Base-by-base conservation (phyloP, 2,888 invertebrate genomes). In the Agrilus cyanescens region DNA sequence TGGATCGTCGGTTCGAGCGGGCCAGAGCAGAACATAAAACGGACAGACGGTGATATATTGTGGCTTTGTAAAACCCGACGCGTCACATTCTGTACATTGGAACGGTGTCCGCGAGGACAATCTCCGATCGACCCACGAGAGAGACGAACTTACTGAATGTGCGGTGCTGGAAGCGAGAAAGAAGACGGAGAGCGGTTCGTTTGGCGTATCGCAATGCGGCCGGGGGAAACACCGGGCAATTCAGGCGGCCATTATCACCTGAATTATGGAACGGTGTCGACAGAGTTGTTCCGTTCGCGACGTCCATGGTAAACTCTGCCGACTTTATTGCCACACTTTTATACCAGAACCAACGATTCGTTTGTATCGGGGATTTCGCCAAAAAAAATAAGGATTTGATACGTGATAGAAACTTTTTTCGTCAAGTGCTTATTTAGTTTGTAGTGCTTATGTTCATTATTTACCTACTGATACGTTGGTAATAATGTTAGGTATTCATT, bases 221-320 rank as follows among this genome's bases (percentile, higher is more conserved):
- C 60, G 55, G 57, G 55, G 58, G 25, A 25, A 25, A 25, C 57
- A 57, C 58, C 55, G 57, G 55, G 62, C 61, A 62, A 63, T 65
- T 62, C 61, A 57, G 61, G 61, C 57, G 62, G 59, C 62, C 62
- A 65, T 67, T 66, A 66, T 61, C 66, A 66, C 65, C 65, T 66
- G 66, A 67, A 57, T 65, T 67, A 67, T 61, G 61, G 55, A 53
- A 51, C 53, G 56, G 63, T 61, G 66, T 55, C 65, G 66, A 66
- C 65, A 66, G 63, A 63, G 63, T 63, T 62, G 63, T 61, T 64
- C 58, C 57, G 61, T 54, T 54, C 57, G 57, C 53, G 25, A 25
- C 25, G 25, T 25, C 25, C 25, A 25, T 25, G 25, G 25, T 25
- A 25, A 25, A 25, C 25, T 25, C 25, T 2, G 10, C 25, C 25